Percentiles rank a stretch among this genome's conserved stretches.
Conservation (phyloP, 1,140 invertebrate species). For the Marisa cornuarietis region DNA sequence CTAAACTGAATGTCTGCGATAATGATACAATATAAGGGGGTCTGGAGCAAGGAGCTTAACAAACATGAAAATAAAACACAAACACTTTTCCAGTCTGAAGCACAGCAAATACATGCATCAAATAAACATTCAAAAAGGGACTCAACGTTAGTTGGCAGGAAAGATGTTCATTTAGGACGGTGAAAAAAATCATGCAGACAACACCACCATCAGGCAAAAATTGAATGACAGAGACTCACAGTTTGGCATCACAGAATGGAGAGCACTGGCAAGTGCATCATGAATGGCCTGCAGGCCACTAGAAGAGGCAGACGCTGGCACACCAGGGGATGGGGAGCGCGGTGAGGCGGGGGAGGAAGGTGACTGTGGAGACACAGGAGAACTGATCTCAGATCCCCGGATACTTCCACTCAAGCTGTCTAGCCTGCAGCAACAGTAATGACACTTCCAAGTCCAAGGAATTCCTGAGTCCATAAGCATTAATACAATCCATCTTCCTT, state of each 20-base stretch:
- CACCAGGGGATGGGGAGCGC: slow-evolving; percentile 23
- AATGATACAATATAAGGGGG: no score
- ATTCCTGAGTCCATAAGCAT: no score
- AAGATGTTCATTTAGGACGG: no score
- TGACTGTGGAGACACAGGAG: slow-evolving; percentile 78
- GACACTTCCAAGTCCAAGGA: neutral
- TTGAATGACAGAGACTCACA: slow-evolving; percentile 8
- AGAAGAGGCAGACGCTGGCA: slow-evolving; percentile 24
- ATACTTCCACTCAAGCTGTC: slow-evolving; percentile 93
- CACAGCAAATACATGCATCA: no score
- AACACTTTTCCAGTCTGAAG: no score
- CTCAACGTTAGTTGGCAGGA: no score
- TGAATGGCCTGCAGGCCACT: slow-evolving; percentile 48
- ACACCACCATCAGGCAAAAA: neutral
- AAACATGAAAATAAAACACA: no score
- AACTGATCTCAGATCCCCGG: slow-evolving; percentile 88
- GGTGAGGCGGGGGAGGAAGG: slow-evolving; percentile 67
- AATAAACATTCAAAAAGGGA: no score
- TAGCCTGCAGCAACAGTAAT: slow-evolving; percentile 72
- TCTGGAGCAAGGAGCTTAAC: no score
- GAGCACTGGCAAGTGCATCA: slow-evolving; percentile 50
- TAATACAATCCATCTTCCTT: no score
- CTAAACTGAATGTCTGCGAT: no score
- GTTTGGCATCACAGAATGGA: slow-evolving; percentile 45
- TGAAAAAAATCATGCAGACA: no score